Percentiles rank a stretch among this genome's conserved stretches.
Evolutionary conservation across 2,797 vertebrate genomes (phyloP).

Genomic region (Peromyscus aztecus): DNA sequence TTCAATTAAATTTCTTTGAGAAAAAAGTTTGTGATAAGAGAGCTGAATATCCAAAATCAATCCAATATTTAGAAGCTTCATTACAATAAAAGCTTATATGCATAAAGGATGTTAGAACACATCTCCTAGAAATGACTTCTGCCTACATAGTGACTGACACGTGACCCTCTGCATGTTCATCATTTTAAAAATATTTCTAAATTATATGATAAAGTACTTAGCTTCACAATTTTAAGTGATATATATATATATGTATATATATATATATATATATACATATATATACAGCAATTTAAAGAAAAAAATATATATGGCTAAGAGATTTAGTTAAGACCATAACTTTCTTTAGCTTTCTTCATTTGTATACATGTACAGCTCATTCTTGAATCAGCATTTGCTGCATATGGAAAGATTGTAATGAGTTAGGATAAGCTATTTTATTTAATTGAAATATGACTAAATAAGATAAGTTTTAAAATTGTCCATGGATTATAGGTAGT

Average conservation of each 20-base stretch:
- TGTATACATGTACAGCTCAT: not conserved
- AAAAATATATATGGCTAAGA: not conserved
- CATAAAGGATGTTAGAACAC: constrained; percentile 28
- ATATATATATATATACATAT: not conserved
- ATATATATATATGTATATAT: not conserved
- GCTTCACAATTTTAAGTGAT: not conserved
- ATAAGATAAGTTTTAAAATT: constrained; percentile 2
- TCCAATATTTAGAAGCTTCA: constrained; percentile 52
- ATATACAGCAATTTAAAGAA: not conserved
- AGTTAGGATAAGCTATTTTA: not conserved
- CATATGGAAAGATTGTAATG: not conserved
- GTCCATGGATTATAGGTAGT: constrained; percentile 32
- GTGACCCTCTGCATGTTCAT: not conserved
- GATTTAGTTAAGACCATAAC: not conserved
- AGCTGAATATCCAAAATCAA: constrained; percentile 45
- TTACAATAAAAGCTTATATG: constrained; percentile 41
- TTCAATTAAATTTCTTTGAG: constrained; percentile 71
- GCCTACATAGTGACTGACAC: not conserved
- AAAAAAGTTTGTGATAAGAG: constrained; percentile 61
- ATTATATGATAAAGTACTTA: not conserved
- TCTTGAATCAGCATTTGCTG: constrained; percentile 21
- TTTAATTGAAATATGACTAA: constrained; percentile 23
- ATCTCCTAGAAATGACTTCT: not conserved
- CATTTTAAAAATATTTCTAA: constrained; percentile 23
- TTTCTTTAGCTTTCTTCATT: not conserved